Evolutionary conservation across 2,797 vertebrate species (phyloP).

Genomic region (Chiloscyllium punctatum): DNA sequence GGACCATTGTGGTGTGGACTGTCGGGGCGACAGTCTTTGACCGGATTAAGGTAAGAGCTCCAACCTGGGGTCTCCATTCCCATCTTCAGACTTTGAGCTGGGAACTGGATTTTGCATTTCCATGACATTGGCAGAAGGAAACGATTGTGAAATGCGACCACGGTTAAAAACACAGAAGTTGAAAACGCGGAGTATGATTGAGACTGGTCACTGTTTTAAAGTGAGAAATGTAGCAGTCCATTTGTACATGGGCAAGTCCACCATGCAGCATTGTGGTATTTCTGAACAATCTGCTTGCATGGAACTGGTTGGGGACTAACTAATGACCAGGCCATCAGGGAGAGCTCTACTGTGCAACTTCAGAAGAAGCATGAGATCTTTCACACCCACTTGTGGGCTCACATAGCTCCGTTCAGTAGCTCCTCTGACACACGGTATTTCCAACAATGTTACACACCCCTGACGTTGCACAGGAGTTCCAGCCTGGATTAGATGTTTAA

Average conservation of each 20-base stretch:
- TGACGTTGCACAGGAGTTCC: background rate
- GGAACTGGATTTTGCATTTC: background rate
- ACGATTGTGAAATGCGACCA: background rate
- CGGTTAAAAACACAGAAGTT: background rate
- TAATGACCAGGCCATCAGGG: background rate
- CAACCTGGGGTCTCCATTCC: background rate
- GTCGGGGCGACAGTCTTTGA: conserved; percentile 46
- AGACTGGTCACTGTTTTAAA: background rate
- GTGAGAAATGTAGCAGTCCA: background rate
- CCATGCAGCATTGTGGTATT: no score
- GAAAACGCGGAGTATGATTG: background rate
- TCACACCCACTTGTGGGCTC: background rate
- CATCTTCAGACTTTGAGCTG: background rate
- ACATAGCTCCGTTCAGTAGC: background rate
- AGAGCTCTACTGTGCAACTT: background rate
- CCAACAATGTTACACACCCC: background rate
- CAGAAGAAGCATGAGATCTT: background rate
- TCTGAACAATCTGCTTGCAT: background rate
- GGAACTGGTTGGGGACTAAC: background rate
- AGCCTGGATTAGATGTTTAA: background rate
- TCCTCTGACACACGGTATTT: background rate
- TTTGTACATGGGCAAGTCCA: background rate
- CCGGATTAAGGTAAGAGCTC: conserved; percentile 44
- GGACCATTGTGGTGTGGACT: conserved; percentile 46
- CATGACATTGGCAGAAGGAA: no score